These are phyloP conservation scores for Cynopterus brachyotis DNA, from an alignment of 2,113 vertebrate genomes.

Conservation along the genomic window DNA sequence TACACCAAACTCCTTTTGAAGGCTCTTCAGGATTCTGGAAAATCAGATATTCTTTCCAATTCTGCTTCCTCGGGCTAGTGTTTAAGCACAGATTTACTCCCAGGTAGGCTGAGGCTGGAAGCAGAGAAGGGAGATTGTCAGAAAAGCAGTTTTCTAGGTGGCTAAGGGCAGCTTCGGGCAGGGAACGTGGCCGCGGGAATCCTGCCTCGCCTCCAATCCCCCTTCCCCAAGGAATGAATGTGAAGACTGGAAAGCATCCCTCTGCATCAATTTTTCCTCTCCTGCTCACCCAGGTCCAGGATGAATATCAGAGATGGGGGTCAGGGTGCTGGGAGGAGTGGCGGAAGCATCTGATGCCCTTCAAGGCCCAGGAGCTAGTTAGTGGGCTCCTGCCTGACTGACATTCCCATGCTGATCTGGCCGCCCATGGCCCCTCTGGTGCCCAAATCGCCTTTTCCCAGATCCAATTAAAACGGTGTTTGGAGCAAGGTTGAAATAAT, in stretches of 20 bases:
- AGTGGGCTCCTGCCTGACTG: background rate
- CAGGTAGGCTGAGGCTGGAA: background rate
- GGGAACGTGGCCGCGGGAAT: background rate
- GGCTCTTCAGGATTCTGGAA: slow-evolving; percentile 9
- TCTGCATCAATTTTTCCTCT: background rate
- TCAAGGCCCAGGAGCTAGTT: background rate
- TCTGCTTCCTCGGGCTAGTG: background rate
- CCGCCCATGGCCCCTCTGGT: background rate
- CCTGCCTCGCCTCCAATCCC: background rate
- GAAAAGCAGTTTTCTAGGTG: background rate
- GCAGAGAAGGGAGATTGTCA: background rate
- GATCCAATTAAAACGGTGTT: slow-evolving; percentile 76
- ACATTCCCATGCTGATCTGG: background rate
- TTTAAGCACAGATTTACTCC: slow-evolving; percentile 11
- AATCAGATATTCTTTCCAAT: slow-evolving; percentile 19
- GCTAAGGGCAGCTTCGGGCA: background rate
- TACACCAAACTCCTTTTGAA: background rate
- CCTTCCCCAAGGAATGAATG: no score
- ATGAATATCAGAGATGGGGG: background rate
- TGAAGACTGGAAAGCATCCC: background rate
- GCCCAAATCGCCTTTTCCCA: slow-evolving; percentile 70
- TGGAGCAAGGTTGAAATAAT: slow-evolving; percentile 74
- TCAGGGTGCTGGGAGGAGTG: background rate
- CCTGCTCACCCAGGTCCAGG: background rate
- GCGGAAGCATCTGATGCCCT: background rate